Evolutionary conservation across 2,888 invertebrate genomes (phyloP).

Genomic region (Lamellibrachia satsuma): DNA sequence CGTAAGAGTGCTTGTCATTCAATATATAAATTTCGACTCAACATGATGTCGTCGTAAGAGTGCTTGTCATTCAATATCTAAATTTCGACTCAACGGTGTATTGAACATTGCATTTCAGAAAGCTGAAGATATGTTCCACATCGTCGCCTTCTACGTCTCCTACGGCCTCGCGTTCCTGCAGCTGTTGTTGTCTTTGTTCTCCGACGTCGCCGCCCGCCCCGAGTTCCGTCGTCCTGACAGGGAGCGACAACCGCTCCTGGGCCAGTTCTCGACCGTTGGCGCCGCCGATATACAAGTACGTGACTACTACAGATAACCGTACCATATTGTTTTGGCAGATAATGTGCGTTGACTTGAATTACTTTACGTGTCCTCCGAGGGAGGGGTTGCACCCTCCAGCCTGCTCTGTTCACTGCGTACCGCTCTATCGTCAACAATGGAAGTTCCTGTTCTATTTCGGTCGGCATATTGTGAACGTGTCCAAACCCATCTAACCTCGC

Average conservation of each 20-base stretch:
- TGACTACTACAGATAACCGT: background rate
- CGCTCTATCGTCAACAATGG: too few relatives aligned
- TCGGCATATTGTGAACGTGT: too few relatives aligned
- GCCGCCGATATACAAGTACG: background rate
- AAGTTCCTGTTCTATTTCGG: too few relatives aligned
- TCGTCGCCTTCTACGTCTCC: slow-evolving; percentile 25
- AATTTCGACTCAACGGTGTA: background rate
- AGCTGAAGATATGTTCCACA: slow-evolving; percentile 23
- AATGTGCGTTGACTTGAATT: background rate
- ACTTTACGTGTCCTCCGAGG: too few relatives aligned
- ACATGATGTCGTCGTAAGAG: background rate
- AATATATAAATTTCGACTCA: too few relatives aligned
- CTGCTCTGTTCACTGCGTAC: too few relatives aligned
- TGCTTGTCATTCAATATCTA: background rate
- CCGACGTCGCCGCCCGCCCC: slow-evolving; percentile 26
- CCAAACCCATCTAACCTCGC: too few relatives aligned
- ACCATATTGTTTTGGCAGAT: background rate
- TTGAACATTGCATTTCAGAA: background rate
- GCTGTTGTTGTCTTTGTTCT: slow-evolving; percentile 23
- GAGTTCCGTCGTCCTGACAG: background rate
- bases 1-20: background rate
- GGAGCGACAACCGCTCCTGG: background rate
- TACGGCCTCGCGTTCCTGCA: slow-evolving; percentile 22
- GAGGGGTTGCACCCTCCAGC: too few relatives aligned
- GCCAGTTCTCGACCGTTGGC: background rate